These are phyloP conservation scores for Drepana arcuata DNA, from an alignment of 1,140 invertebrate genomes.

Conservation along the genomic window DNA sequence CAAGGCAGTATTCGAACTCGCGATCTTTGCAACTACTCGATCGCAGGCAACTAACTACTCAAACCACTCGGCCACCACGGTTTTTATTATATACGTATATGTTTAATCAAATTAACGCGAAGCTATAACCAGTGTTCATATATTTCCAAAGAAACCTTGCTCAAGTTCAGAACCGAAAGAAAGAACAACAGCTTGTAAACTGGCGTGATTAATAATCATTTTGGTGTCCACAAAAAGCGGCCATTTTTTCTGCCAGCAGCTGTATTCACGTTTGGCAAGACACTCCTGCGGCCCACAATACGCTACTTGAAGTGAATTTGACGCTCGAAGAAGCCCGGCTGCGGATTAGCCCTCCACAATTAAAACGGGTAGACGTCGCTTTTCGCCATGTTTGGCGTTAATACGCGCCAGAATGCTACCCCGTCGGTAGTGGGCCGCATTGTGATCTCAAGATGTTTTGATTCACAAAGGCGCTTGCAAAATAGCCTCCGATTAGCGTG, in stretches of 20 bases:
- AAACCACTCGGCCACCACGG: too few relatives aligned
- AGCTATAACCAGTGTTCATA: too few relatives aligned
- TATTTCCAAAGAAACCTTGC: too few relatives aligned
- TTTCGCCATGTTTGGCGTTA: conserved; percentile 35
- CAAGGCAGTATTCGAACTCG: too few relatives aligned
- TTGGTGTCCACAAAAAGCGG: too few relatives aligned
- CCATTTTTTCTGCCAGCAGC: conserved; percentile 29
- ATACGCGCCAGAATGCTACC: conserved; percentile 27
- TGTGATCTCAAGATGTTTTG: conserved; percentile 40
- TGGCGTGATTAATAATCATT: too few relatives aligned
- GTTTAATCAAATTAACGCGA: too few relatives aligned
- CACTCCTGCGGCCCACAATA: conserved; percentile 29
- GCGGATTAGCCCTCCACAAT: conserved; percentile 55
- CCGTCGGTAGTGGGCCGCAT: conserved; percentile 22
- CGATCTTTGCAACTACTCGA: too few relatives aligned
- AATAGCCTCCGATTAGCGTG: conserved; percentile 10
- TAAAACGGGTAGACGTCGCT: conserved; percentile 44
- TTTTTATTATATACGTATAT: too few relatives aligned
- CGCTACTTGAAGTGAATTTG: conserved; percentile 56
- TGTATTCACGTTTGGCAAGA: conserved; percentile 25
- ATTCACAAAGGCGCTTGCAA: conserved; percentile 9
- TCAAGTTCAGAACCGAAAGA: too few relatives aligned
- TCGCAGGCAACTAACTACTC: too few relatives aligned
- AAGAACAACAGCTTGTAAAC: too few relatives aligned
- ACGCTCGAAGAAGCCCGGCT: conserved; percentile 39